Evolutionary conservation across 2,113 vertebrate genomes (phyloP), one percentile per base, ranked within the genome.

Genomic region (Ceyx cyanopectus): DNA sequence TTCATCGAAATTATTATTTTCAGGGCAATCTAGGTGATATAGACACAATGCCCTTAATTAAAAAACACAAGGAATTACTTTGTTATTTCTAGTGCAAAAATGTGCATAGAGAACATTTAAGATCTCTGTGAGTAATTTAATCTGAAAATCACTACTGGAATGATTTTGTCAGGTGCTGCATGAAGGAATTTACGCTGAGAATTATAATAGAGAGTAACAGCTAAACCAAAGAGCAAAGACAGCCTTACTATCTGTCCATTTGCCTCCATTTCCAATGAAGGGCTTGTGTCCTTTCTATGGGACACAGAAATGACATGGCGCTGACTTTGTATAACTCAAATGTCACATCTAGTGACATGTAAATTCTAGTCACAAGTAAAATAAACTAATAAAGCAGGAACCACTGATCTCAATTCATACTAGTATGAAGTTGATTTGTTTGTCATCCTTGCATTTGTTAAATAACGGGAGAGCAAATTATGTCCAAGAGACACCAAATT

Each of bases 341-440:
- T n/a, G n/a, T n/a, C n/a, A 67, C 4, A 34, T 67, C 53, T 29
- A 32, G 11, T 54, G 53, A 58, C 10, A 17, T 7, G 5, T 6
- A 62, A 78, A 84, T 70, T 86, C 30, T 63, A 85, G 11, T 4
- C 27, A 46, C 43, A 78, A 41, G 6, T 40, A 50, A 41, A 61
- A 57, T 6, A 86, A 88, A 62, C 1, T 0, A 56, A 2, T 43
- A 40, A 48, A 0, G 2, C 41, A 58, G 56, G 2, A 86, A 48
- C 27, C 8, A 27, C 46, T 45, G 12, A 62, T 65, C 12, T 79
- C 34, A 51, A 0, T 54, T 79, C 18, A 18, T 21, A 50, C 6
- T 37, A 23, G 13, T 37, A 74, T 69, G 29, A 86, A 6, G 1
- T 21, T 41, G 15, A 34, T 10, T 50, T 68, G 4, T 21, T 81